Evolutionary conservation across 1,140 invertebrate species (phyloP).

Genomic region (Hetaerina americana): DNA sequence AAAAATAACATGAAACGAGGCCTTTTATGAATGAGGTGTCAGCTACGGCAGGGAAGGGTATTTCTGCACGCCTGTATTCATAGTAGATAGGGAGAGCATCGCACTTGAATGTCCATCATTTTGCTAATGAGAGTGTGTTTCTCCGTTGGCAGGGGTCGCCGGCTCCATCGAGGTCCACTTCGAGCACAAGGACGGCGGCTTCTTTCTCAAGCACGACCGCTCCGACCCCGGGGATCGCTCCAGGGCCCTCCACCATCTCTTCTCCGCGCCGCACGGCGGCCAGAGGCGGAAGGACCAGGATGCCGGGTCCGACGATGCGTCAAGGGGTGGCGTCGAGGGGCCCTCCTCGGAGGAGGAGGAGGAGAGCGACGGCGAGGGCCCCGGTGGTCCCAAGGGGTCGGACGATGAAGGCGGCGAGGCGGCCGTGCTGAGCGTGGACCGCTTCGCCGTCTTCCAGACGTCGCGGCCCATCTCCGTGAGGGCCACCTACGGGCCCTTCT

Average conservation of each 20-base stretch:
- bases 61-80: too few species aligned
- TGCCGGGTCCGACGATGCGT: constrained; percentile 6
- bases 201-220: constrained; percentile 66
- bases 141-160: constrained; percentile 6
- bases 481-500: constrained; percentile 83
- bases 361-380: constrained; percentile 6
- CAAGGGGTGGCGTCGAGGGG: background rate
- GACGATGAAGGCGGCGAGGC: constrained; percentile 13
- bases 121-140: too few species aligned
- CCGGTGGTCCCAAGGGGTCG: constrained; percentile 7
- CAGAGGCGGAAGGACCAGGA: constrained; percentile 7
- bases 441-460: constrained; percentile 78
- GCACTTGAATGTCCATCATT: too few species aligned
- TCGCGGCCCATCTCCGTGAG: constrained; percentile 72
- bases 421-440: constrained; percentile 50
- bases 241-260: constrained; percentile 23
- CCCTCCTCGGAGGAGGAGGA: constrained; percentile 12
- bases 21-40: too few species aligned
- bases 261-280: constrained; percentile 13
- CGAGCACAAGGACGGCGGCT: constrained; percentile 77
- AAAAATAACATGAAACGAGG: too few species aligned
- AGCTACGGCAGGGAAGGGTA: too few species aligned
- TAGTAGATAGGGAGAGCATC: too few species aligned
- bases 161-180: constrained; percentile 58
- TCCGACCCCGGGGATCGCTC: constrained; percentile 36